A percentile compares a stretch with the other conserved stretches of the same genome.
Conservation (phyloP, 1,140 invertebrate species). For the Caenorhabditis inopinata region DNA sequence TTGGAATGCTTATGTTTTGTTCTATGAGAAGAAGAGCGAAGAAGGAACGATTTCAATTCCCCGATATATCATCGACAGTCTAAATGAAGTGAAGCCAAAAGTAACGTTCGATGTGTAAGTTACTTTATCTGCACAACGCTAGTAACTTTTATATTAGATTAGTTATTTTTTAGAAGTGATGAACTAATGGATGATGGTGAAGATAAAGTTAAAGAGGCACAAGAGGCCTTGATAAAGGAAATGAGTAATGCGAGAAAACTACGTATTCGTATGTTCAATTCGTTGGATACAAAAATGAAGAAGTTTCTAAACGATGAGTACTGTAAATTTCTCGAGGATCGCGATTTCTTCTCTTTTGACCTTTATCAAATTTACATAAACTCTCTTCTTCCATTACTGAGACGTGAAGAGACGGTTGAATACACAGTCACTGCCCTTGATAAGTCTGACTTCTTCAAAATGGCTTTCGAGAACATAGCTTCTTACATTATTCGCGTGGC, state of each 20-base stretch:
- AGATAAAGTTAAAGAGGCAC: background rate
- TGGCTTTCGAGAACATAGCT: background rate
- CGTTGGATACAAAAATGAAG: background rate
- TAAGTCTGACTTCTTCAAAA: background rate
- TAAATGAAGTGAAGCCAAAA: background rate
- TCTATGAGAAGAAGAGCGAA: slow-evolving; percentile 15
- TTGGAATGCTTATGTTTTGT: slow-evolving; percentile 12
- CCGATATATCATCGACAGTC: background rate
- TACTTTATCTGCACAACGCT: background rate
- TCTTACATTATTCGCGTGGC: background rate
- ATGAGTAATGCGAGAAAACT: slow-evolving; percentile 5
- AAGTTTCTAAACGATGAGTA: background rate
- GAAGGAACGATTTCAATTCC: background rate
- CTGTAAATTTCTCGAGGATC: background rate
- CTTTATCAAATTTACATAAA: slow-evolving; percentile 14
- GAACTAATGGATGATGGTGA: slow-evolving; percentile 16
- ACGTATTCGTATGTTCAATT: background rate
- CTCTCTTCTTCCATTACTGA: background rate
- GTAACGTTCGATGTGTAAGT: slow-evolving; percentile 15
- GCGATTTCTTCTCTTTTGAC: background rate
- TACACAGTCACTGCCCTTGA: background rate
- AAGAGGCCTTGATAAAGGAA: background rate
- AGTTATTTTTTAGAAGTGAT: background rate
- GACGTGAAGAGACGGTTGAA: background rate
- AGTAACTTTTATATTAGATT: background rate